Evolutionary conservation across 2,113 vertebrate species (phyloP), one percentile per base, ranked within the genome.

Genomic region (Plecturocebus donacophilus): DNA sequence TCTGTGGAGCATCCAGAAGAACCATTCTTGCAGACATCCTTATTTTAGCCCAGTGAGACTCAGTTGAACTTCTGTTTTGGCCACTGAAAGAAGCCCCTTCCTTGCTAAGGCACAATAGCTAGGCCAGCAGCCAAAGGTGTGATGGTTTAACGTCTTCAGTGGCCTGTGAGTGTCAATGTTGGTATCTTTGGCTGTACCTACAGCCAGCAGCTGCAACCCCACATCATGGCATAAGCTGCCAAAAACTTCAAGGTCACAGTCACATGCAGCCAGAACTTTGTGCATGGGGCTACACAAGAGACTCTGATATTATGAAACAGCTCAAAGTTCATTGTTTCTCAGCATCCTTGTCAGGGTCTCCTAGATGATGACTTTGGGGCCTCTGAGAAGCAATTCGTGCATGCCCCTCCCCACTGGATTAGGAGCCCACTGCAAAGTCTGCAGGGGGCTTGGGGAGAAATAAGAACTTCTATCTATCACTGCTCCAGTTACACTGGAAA

Each of bases 181-280:
- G 38, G 12, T 64, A 73, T 10, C 70, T 64, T 30, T 30, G 61
- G 61, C 38, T n/a, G 17, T n/a, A 70, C 66, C 1, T 70, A n/a
- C 66, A 20, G 8, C 17, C 66, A n/a, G 66, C 19, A 20, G 35
- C 68, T 38, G 68, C 68, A 14, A 64, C 5, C 61, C 61, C 27
- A 27, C 13, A 32, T 3, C 30, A 14, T 0, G 8, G 12, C 1
- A 3, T 6, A 35, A 76, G 42, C 11, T 64, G 70, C 12, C 6
- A 11, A 21, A 17, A 25, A 16, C 11, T 5, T 6, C 45, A 32
- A 66, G 54, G 54, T 45, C 77, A 8, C 12, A 12, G n/a, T 19
- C 6, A 14, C 12, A 42, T 0, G 2, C 8, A 77, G 42, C 12
- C 27, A 42, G 45, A 25, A 21, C 17, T 54, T 32, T 81, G 1